These are phyloP conservation scores for Crossaster papposus DNA, from an alignment of 53 echinoderm and acorn worm genomes.

Conservation along the genomic window DNA sequence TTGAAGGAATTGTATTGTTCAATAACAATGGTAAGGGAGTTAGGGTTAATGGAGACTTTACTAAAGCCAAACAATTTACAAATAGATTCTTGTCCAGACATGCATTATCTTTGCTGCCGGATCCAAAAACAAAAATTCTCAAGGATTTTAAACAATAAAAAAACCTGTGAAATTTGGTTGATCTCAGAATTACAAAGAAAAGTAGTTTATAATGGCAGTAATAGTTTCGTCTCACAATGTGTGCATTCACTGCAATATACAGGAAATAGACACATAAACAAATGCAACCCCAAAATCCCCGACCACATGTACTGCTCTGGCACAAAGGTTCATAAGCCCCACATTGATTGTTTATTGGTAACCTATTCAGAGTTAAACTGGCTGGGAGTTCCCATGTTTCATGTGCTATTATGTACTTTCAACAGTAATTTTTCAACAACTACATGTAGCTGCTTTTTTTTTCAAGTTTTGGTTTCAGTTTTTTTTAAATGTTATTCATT, in stretches of 20 bases:
- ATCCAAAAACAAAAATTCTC: no score
- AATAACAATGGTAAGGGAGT: no score
- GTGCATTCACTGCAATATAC: background rate
- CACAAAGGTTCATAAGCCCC: background rate
- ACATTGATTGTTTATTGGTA: background rate
- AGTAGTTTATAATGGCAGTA: background rate
- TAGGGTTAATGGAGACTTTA: no score
- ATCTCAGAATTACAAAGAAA: no score
- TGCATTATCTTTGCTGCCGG: no score
- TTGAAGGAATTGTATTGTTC: no score
- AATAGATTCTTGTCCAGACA: no score
- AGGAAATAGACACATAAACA: background rate
- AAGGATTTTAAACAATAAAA: no score
- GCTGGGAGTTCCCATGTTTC: constrained; percentile 4
- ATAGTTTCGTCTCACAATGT: background rate
- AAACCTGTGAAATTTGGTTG: no score
- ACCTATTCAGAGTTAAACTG: background rate
- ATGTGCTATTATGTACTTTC: background rate
- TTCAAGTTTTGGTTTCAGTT: background rate
- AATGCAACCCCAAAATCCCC: background rate
- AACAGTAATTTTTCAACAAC: background rate
- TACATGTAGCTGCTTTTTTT: background rate
- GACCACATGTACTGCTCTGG: background rate
- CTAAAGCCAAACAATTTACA: no score
- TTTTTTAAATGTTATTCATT: background rate